Evolutionary conservation across 2,113 vertebrate genomes (phyloP).

Genomic region (Willisornis vidua): DNA sequence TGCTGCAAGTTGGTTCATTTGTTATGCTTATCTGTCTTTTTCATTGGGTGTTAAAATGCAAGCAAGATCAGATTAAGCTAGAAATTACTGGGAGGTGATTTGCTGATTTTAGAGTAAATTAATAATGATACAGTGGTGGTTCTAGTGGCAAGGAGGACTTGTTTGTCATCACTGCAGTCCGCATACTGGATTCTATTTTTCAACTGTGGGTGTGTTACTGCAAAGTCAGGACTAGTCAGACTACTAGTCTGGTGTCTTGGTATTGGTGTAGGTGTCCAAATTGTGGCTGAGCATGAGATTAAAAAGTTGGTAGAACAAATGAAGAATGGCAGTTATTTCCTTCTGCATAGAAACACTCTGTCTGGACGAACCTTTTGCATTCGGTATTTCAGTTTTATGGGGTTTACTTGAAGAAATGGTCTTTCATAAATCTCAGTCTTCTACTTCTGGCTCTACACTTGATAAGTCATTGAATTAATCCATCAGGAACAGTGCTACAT

Average conservation of each 20-base stretch:
- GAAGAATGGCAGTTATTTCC: not conserved
- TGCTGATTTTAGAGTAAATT: constrained; percentile 20
- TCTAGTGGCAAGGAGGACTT: not conserved
- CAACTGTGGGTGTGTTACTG: not conserved
- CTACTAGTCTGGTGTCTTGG: not conserved
- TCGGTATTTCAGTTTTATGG: not conserved
- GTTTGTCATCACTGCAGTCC: not conserved
- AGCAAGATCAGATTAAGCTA: constrained; percentile 16
- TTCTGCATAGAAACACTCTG: not conserved
- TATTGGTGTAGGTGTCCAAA: not conserved
- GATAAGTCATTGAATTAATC: not conserved
- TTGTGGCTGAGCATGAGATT: not conserved
- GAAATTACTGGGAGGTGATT: constrained; percentile 1
- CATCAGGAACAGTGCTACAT: not conserved
- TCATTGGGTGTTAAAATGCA: constrained; percentile 42
- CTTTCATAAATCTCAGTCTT: not conserved
- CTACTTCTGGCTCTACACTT: not conserved
- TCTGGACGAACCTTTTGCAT: not conserved
- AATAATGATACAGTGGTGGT: not conserved
- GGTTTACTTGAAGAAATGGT: not conserved
- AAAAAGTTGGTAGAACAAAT: not conserved
- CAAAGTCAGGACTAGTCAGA: not conserved
- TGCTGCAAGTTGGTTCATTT: constrained; percentile 17
- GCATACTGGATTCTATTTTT: not conserved
- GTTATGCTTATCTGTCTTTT: constrained; percentile 23